These are phyloP conservation scores for Hypotaenidia philippensis DNA, from an alignment of 2,797 vertebrate species.

Conservation along the genomic window DNA sequence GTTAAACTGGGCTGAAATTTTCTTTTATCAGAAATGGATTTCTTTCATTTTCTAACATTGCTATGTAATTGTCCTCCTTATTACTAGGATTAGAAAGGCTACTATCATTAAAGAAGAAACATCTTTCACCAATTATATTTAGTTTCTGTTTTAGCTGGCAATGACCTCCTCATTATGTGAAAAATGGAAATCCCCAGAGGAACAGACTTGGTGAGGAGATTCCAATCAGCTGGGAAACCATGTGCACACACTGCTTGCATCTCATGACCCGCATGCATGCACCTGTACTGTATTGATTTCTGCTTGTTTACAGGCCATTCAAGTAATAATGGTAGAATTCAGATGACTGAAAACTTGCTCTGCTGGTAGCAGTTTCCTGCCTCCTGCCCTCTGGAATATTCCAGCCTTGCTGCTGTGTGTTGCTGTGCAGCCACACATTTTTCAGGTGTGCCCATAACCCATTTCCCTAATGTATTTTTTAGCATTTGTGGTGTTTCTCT, in stretches of 20 bases:
- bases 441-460: not conserved
- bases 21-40: slow-evolving; percentile 27
- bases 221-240: not conserved
- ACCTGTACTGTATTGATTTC: not conserved
- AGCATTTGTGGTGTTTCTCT: slow-evolving; percentile 1
- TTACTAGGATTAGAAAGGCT: slow-evolving; percentile 40
- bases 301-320: not conserved
- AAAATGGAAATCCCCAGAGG: not conserved
- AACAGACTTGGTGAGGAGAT: not conserved
- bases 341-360: not conserved
- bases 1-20: slow-evolving; percentile 53
- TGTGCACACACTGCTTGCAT: not conserved
- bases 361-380: not conserved
- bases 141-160: not conserved
- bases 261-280: not conserved
- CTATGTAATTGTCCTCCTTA: slow-evolving; percentile 44
- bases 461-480: not conserved
- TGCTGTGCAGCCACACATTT: not conserved
- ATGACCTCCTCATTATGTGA: not conserved
- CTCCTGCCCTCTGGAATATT: not conserved
- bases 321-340: not conserved
- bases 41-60: slow-evolving; percentile 47
- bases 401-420: not conserved
- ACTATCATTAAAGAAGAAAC: not conserved
- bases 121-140: slow-evolving; percentile 10